Evolutionary conservation across 2,113 vertebrate species (phyloP), one percentile per base, ranked within the genome.

Genomic region (Poeciliopsis retropinna): DNA sequence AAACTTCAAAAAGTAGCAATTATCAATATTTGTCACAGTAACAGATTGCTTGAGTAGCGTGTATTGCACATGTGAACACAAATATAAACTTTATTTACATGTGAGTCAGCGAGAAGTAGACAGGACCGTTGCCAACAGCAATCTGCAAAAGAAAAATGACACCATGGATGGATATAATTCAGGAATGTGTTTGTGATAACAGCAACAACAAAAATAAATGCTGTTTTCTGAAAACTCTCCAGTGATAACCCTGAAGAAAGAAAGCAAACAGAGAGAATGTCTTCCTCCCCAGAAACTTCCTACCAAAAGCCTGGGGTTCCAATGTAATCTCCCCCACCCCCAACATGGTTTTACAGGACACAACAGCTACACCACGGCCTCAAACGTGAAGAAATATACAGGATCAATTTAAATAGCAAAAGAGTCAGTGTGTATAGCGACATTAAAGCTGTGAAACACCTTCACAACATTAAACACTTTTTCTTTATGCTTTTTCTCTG

Each of bases 41-140:
- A 94, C 90, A 93, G 93, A 94, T 94, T 92, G 91, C 93, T 94
- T 87, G 32, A 82, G 91, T 92, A 93, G 91, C 86, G 87, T 92
- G 93, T 94, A 94, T 94, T 93, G 93, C 92, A 94, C 93, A 88
- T 94, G 92, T 95, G 90, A 89, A 94, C 91, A 94, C 92, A 85
- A 84, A 87, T 88, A 92, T 93, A 92, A 88, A 93, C 87, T 88
- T 80, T 93, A 92, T 94, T 88, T 95, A 94, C 92, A 94, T 75
- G 91, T 93, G 93, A 91, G 85, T 93, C 78, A 73, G 91, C 84
- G 32, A 81, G 84, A 90, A 88, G 83, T 76, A 85, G 89, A 93
- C 89, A 89, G 64, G 70, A 70, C 80, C 13, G 78, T 80, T 67
- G 78, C 82, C 81, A 93, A 88, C 82, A 77, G 90, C 92, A 85